Evolutionary conservation across 2,113 vertebrate genomes (phyloP).

Genomic region (rabbit (Oryctolagus cuniculus)): mOryCun1.1 NC_091439.1:18532001-18532500

Average conservation of each 20-base stretch:
- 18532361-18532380: slow-evolving; percentile 10
- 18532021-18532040: slow-evolving; percentile 80
- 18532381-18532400: too few relatives aligned
- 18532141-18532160: slow-evolving; percentile 80
- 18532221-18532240: slow-evolving; percentile 81
- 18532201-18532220: slow-evolving; percentile 81
- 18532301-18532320: slow-evolving; percentile 37
- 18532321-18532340: neutral
- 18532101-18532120: slow-evolving; percentile 84
- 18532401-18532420: too few relatives aligned
- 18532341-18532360: neutral
- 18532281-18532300: slow-evolving; percentile 10
- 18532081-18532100: slow-evolving; percentile 80
- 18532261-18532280: neutral
- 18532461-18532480: too few relatives aligned
- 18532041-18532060: slow-evolving; percentile 83
- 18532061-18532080: slow-evolving; percentile 86
- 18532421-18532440: too few relatives aligned
- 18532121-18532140: slow-evolving; percentile 87
- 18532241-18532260: slow-evolving; percentile 79
- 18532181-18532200: slow-evolving; percentile 83
- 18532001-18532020: slow-evolving; percentile 46
- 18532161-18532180: slow-evolving; percentile 52
- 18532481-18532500: too few relatives aligned
- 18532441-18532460: too few relatives aligned